Conservation (phyloP, 2,797 vertebrate genomes). For the Enteromius viviparus region DNA sequence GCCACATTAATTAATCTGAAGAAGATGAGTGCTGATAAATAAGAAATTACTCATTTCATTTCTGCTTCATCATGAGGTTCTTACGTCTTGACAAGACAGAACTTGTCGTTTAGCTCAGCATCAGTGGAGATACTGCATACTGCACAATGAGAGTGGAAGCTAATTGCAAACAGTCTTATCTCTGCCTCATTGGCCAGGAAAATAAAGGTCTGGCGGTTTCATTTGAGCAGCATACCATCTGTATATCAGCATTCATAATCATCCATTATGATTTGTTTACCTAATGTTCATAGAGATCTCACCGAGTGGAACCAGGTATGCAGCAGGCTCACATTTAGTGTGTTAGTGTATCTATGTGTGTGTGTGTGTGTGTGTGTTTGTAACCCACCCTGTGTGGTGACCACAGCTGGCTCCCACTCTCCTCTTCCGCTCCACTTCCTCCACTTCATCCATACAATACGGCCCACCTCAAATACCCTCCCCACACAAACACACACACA, state of each 20-base stretch:
- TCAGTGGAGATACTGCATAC: not conserved
- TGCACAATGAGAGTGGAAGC: slow-evolving; percentile 5
- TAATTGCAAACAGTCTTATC: slow-evolving; percentile 22
- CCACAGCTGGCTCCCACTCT: slow-evolving; percentile 52
- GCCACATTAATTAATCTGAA: slow-evolving; percentile 16
- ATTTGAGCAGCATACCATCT: slow-evolving; percentile 18
- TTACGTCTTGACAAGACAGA: not conserved
- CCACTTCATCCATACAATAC: slow-evolving; percentile 46
- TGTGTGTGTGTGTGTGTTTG: not conserved
- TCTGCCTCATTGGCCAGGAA: slow-evolving; percentile 29
- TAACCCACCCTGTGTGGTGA: not conserved
- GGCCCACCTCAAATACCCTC: slow-evolving; percentile 24
- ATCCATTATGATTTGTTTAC: slow-evolving; percentile 30
- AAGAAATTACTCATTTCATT: not conserved
- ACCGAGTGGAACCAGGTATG: slow-evolving; percentile 21
- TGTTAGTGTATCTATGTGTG: slow-evolving; percentile 10
- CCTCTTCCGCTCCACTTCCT: slow-evolving; percentile 50
- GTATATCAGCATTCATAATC: slow-evolving; percentile 28
- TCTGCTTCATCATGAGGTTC: not conserved
- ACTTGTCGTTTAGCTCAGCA: not conserved
- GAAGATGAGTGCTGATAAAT: slow-evolving; percentile 1
- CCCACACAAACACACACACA: slow-evolving; percentile 4
- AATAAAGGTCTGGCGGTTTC: slow-evolving; percentile 9
- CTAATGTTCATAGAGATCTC: slow-evolving; percentile 27
- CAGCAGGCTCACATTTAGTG: slow-evolving; percentile 20